Base-by-base conservation (phyloP, 2,888 invertebrate species). In the Diachrysia chrysitis region DNA sequence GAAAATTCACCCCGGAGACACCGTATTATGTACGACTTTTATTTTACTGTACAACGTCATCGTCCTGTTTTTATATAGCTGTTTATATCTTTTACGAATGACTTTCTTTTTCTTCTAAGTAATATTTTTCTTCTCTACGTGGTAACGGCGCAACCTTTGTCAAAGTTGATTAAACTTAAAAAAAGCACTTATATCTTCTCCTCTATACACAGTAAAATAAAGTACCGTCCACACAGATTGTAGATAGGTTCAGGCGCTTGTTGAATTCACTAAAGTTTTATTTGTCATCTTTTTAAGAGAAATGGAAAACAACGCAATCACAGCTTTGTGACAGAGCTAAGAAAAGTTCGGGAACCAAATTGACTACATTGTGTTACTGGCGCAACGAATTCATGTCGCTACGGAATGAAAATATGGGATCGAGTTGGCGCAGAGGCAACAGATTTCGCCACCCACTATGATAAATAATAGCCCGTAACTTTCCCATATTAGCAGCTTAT, bases 241-340 rank as follows among this genome's bases (percentile, higher is more conserved):
- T 29, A 35, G 56, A 58, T n/a, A 53, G 54, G 57, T 66, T 55
- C 58, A 66, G 58, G 72, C 55, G 63, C 69, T 69, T 58, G 66
- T 60, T 60, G 58, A 74, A 81, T 83, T 81, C 78, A 83, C 77
- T 79, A 66, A 89, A 90, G 86, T 91, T 90, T 89, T 87, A 89
- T 91, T 87, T 86, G 87, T 89, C 90, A 90, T 90, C 86, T 88
- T 86, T 84, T 86, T 83, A 82, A 71, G 86, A 85, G 87, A 85
- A 88, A 89, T 89, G 85, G 90, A 89, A 92, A 92, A 92, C 91
- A 91, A 92, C 90, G 89, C 91, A 92, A 93, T 93, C 90, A 90
- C 86, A 91, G 92, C 85, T 92, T 92, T 86, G 84, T 83, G 87
- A 86, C 84, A 85, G 85, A 87, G 84, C 84, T 79, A 85, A 83